A percentile compares a stretch with the other conserved stretches of the same genome.
Evolutionary conservation across 92 coral and sea anemone species (phyloP).

Genomic region (Parazoanthus atlanticus): DNA sequence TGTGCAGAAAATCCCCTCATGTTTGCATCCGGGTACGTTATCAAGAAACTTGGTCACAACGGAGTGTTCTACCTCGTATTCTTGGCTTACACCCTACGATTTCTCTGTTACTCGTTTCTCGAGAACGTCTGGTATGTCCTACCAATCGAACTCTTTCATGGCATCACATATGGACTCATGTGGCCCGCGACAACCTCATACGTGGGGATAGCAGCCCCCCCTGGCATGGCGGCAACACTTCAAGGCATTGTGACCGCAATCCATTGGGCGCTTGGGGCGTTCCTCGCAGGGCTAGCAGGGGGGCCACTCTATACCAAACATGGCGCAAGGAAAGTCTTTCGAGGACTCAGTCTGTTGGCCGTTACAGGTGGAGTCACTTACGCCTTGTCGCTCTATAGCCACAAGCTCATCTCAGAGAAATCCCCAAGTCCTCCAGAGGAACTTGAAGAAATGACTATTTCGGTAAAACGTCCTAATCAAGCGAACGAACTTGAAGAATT

Average conservation of each 20-base stretch:
- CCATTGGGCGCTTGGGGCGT: slow-evolving; percentile 57
- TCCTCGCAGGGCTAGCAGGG: slow-evolving; percentile 61
- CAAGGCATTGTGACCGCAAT: slow-evolving; percentile 52
- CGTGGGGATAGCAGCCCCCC: slow-evolving; percentile 54
- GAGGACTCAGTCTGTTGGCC: slow-evolving; percentile 50
- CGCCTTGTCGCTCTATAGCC: slow-evolving; percentile 35
- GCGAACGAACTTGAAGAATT: background rate
- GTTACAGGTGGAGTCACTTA: slow-evolving; percentile 32
- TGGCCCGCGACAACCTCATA: slow-evolving; percentile 70
- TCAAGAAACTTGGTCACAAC: slow-evolving; percentile 48
- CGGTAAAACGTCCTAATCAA: background rate
- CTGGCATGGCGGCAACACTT: slow-evolving; percentile 61
- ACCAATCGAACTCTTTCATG: slow-evolving; percentile 57
- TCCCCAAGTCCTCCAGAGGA: background rate
- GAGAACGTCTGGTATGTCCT: slow-evolving; percentile 59
- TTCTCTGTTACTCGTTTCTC: slow-evolving; percentile 57
- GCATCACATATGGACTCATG: slow-evolving; percentile 65
- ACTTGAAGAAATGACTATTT: background rate
- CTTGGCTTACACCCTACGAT: slow-evolving; percentile 52
- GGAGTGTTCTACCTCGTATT: slow-evolving; percentile 61
- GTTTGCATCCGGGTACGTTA: slow-evolving; percentile 59
- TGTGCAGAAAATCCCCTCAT: slow-evolving; percentile 59
- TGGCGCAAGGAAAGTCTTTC: slow-evolving; percentile 57
- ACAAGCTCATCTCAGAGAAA: background rate
- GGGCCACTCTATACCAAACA: slow-evolving; percentile 47